Evolutionary conservation across 53 echinoderm and acorn worm genomes (phyloP).

Genomic region (Holothuria leucospilota): DNA sequence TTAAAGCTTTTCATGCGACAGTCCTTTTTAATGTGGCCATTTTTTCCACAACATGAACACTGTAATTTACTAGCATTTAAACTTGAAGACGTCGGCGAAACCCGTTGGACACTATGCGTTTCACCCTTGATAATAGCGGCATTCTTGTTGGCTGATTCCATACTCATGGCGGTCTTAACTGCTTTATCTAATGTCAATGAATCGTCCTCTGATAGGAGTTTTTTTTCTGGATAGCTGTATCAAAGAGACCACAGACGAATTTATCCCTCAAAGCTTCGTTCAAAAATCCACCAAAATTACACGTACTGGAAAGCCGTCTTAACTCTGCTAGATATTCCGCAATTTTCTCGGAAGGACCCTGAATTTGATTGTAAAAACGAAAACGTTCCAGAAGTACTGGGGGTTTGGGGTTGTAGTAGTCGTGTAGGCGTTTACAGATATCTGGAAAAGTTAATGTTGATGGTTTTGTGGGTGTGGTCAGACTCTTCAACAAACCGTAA

Average conservation of each 20-base stretch:
- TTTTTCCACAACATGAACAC: no score
- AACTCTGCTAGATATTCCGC: slow-evolving; percentile 34
- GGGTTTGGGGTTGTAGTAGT: slow-evolving; percentile 9
- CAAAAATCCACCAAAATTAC: slow-evolving; percentile 40
- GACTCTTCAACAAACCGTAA: no score
- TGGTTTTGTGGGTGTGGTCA: no score
- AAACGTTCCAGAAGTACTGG: slow-evolving; percentile 36
- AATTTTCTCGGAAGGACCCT: slow-evolving; percentile 27
- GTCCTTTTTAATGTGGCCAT: no score
- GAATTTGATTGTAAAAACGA: slow-evolving; percentile 27
- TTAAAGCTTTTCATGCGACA: no score
- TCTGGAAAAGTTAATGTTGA: no score
- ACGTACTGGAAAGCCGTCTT: slow-evolving; percentile 34
- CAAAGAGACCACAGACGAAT: slow-evolving; percentile 40
- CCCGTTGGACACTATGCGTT: no score
- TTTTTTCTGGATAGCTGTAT: no score
- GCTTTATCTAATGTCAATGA: slow-evolving; percentile 11
- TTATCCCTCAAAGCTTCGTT: slow-evolving; percentile 43
- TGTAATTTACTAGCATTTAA: no score
- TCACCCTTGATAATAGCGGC: not conserved
- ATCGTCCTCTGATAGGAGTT: no score
- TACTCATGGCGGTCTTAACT: slow-evolving; percentile 18
- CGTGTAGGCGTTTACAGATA: no score
- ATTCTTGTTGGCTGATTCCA: slow-evolving; percentile 44
- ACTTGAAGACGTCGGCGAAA: no score